Base-by-base conservation (phyloP, 1,140 invertebrate genomes). In the Zelostemma sp. region DNA sequence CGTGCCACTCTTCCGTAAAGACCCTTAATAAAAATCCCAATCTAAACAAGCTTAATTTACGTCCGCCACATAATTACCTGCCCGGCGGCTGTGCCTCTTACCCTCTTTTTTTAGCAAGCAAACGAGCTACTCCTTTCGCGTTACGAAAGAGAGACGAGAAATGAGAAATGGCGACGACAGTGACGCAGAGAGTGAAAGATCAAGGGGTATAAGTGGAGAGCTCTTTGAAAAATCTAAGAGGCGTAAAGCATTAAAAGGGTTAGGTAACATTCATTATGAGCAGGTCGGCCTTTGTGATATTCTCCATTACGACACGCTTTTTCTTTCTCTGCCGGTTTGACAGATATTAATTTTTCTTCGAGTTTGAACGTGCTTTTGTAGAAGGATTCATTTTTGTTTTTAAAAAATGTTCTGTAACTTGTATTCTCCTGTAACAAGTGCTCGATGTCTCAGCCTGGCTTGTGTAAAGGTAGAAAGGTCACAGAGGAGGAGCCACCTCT, bases 21-120 rank as follows among this genome's bases (percentile, higher is more conserved):
- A 76, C 74, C 83, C 79, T 43, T 85, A 86, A 86, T 84, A 85
- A 86, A 86, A 86, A 86, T 85, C 81, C 80, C 83, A 85, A 84
- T 85, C 83, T 81, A 86, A 86, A 86, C 82, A 85, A 85, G 83
- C 82, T 85, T 84, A 85, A 86, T 85, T 86, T 85, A 86, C 84
- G 83, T 84, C 81, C 80, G 81, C 83, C 83, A 85, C 83, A 86
- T 86, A 86, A 86, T 86, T 86, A 86, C 81, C 80, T 82, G 77
- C 77, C 83, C 68, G 51, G 64, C 77, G 76, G 77, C 73, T 64
- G 63, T 56, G 51, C 38, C 58, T 65, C 73, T 56, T 61, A 25
- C 35, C 53, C 38, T 56, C 54, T 53, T 56, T 18, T 55, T 57
- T 63, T 40, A 17, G 46, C 59, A 58, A 57, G 58, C 19, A 19